Conservation (phyloP, 2,113 vertebrate genomes). For the Menidia beryllina region DNA sequence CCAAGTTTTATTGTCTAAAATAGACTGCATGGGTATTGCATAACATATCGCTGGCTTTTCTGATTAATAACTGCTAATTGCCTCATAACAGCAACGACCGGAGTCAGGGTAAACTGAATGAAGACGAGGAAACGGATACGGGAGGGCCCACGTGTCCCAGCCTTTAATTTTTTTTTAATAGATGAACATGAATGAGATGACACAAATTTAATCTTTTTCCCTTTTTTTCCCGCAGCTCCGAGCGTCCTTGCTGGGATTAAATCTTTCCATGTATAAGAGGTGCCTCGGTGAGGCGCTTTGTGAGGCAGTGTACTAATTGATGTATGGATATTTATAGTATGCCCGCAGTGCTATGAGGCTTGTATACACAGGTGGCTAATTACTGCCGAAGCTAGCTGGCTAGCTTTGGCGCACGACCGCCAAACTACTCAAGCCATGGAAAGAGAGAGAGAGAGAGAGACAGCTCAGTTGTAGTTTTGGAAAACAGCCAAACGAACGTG, state of each 20-base stretch:
- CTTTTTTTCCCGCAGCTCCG: conserved; percentile 1
- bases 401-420: conserved; percentile 72
- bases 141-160: conserved; percentile 3
- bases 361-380: conserved; percentile 78
- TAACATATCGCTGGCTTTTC: conserved; percentile 72
- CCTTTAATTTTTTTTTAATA: conserved; percentile 12
- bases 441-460: conserved; percentile 36
- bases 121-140: conserved; percentile 51
- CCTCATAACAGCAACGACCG: conserved; percentile 49
- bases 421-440: conserved; percentile 58
- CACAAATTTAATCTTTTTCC: conserved; percentile 12
- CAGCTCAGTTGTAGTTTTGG: conserved; percentile 67
- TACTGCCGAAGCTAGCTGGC: conserved; percentile 69
- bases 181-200: conserved; percentile 33
- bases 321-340: conserved; percentile 75
- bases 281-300: conserved; percentile 35
- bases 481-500: conserved; percentile 60
- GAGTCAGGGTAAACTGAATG: conserved; percentile 29
- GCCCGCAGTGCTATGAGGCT: conserved; percentile 61
- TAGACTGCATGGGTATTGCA: conserved; percentile 71
- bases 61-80: conserved; percentile 73
- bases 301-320: conserved; percentile 47
- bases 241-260: conserved; percentile 15
- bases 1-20: conserved; percentile 74
- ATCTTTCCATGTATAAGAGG: conserved; percentile 25